Conservation (phyloP, 2,113 vertebrate species). For the Stictonetta naevosa region DNA sequence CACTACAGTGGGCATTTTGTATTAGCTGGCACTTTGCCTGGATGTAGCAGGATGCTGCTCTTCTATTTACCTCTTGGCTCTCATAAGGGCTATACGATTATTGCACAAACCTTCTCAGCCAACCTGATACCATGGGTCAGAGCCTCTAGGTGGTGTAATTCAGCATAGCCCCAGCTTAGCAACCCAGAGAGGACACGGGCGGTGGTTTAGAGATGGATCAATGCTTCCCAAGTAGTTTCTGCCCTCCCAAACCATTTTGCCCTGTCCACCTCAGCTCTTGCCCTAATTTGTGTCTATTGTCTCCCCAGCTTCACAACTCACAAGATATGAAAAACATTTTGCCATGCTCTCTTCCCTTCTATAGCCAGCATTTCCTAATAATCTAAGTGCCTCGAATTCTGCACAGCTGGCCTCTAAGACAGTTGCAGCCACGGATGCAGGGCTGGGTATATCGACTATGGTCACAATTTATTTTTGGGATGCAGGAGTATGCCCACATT, state of each 20-base stretch:
- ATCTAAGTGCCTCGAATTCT: conserved; percentile 33
- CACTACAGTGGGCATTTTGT: not conserved
- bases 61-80: not conserved
- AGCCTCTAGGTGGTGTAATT: not conserved
- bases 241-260: not conserved
- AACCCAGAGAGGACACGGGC: accelerated
- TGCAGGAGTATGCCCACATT: conserved; percentile 50
- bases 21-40: not conserved
- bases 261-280: not conserved
- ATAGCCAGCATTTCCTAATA: conserved; percentile 38
- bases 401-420: conserved; percentile 55
- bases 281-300: not conserved
- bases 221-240: not conserved
- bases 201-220: not conserved
- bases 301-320: not conserved
- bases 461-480: conserved; percentile 63
- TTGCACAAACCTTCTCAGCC: not conserved
- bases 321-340: conserved; percentile 3
- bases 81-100: not conserved
- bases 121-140: not conserved
- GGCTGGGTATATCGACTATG: not conserved
- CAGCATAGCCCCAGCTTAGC: not conserved
- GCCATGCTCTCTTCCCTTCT: conserved; percentile 7
- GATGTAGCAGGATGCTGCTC: not conserved
- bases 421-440: conserved; percentile 22